phyloP scores from a whole-genome alignment of 1,140 invertebrate species.

The Octopus sinensis region DNA sequence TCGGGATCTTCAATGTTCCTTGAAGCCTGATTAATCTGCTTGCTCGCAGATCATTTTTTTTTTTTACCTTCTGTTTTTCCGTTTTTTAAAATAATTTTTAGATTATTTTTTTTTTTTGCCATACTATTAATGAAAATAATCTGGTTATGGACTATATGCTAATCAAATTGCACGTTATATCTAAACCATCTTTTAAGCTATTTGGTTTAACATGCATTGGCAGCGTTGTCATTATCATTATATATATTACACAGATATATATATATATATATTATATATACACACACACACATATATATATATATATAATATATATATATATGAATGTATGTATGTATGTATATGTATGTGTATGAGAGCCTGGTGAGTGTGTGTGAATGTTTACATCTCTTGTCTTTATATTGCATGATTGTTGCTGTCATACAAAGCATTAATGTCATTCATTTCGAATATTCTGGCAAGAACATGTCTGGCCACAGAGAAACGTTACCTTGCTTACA shows the following conservation, averaged over 20 bases:
- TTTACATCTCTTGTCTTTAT: background rate
- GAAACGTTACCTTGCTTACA: background rate
- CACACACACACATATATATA: background rate
- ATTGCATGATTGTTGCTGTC: background rate
- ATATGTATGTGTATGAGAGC: background rate
- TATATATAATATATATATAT: background rate
- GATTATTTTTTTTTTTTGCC: background rate
- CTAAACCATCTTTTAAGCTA: no score
- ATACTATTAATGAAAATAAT: background rate
- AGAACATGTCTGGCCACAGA: background rate
- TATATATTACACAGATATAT: background rate
- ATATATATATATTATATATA: constrained; percentile 2
- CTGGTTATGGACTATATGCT: no score
- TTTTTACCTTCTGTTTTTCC: no score
- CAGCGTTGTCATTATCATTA: no score
- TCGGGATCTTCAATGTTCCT: no score
- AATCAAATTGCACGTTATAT: no score
- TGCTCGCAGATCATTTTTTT: no score
- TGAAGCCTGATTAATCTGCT: no score
- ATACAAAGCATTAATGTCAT: background rate
- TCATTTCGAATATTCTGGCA: background rate
- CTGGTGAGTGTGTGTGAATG: no score
- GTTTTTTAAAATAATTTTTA: no score
- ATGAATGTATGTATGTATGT: background rate
- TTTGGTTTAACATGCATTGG: no score